Conservation (phyloP, 1,140 invertebrate genomes). For the Drosophila auraria region DNA sequence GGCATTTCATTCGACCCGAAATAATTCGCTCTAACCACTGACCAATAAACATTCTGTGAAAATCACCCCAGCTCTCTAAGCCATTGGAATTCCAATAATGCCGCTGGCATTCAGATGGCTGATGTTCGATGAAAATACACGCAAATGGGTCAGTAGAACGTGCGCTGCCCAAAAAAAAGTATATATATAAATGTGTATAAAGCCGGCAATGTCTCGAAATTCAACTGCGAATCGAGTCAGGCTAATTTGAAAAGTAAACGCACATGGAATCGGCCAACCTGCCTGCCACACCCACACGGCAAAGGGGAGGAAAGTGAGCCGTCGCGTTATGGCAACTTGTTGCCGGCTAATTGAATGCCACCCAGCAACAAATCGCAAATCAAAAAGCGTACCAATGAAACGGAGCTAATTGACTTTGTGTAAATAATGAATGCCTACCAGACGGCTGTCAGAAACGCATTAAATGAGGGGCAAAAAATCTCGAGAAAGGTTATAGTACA, state of each 20-base stretch:
- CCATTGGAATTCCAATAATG: conserved; percentile 52
- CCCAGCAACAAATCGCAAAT: conserved; percentile 42
- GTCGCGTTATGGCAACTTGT: conserved; percentile 70
- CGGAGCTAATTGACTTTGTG: conserved; percentile 66
- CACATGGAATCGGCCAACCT: conserved; percentile 19
- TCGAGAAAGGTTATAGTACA: conserved; percentile 30
- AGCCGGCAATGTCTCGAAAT: conserved; percentile 33
- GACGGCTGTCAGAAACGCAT: conserved; percentile 68
- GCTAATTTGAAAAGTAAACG: conserved; percentile 77
- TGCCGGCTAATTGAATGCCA: conserved; percentile 73
- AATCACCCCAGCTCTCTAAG: neutral
- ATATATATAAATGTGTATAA: neutral
- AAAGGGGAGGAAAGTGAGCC: conserved; percentile 58
- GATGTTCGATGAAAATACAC: conserved; percentile 46
- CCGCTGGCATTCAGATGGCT: conserved; percentile 29
- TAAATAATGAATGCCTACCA: conserved; percentile 49
- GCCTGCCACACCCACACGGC: conserved; percentile 32
- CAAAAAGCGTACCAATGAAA: conserved; percentile 64
- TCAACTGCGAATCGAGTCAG: conserved; percentile 57
- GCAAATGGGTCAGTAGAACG: conserved; percentile 77
- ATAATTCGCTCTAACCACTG: conserved; percentile 3
- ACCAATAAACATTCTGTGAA: conserved; percentile 25
- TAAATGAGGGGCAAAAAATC: conserved; percentile 26
- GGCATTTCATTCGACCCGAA: conserved; percentile 15
- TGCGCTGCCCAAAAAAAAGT: conserved; percentile 36